Percentiles rank a stretch among this genome's conserved stretches.
Evolutionary conservation across 1,140 invertebrate species (phyloP).

Genomic region (Gerris buenoi): DNA sequence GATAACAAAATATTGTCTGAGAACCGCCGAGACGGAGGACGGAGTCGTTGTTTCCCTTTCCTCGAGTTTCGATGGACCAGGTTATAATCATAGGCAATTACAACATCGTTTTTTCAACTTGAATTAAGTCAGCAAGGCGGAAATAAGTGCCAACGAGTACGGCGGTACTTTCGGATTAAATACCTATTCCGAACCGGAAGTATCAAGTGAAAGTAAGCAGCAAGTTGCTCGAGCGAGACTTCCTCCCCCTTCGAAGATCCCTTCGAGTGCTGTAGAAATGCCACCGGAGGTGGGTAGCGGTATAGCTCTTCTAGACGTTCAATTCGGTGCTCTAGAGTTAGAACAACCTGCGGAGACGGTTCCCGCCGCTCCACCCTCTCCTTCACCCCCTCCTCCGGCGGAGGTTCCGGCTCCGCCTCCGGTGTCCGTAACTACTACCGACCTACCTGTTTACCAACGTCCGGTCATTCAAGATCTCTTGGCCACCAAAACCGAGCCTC

Average conservation of each 20-base stretch:
- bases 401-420: too few relatives aligned
- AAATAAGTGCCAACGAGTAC: background rate
- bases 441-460: background rate
- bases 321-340: background rate
- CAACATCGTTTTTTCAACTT: too few relatives aligned
- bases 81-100: too few relatives aligned
- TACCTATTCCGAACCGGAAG: background rate
- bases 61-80: too few relatives aligned
- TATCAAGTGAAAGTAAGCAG: background rate
- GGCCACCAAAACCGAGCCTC: background rate
- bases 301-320: background rate
- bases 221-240: background rate
- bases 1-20: too few relatives aligned
- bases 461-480: background rate
- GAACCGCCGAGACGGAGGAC: too few relatives aligned
- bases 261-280: slow-evolving; percentile 1
- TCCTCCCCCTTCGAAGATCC: background rate
- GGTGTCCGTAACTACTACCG: background rate
- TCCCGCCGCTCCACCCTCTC: background rate
- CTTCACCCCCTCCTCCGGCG: background rate
- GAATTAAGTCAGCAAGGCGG: too few relatives aligned
- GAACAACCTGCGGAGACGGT: background rate
- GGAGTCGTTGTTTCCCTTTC: too few relatives aligned
- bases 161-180: background rate
- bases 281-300: background rate